Evolutionary conservation across 1,140 invertebrate species (phyloP).

Genomic region (Panulirus ornatus): DNA sequence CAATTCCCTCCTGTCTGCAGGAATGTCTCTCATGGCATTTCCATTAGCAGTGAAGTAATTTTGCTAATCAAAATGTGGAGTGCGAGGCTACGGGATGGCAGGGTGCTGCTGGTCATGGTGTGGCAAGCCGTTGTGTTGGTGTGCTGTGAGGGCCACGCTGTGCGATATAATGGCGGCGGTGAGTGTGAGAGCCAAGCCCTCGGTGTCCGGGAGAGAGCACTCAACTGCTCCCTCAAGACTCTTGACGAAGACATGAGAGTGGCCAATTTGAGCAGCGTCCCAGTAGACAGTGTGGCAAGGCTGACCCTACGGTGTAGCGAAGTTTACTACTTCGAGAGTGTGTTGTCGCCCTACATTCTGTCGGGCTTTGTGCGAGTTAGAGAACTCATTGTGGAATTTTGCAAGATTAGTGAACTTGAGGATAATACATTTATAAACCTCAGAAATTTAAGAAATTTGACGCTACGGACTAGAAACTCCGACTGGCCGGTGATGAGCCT

Average conservation of each 20-base stretch:
- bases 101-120: slow-evolving; percentile 39
- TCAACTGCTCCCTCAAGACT: slow-evolving; percentile 64
- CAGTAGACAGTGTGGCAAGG: slow-evolving; percentile 53
- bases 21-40: slow-evolving; percentile 66
- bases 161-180: slow-evolving; percentile 29
- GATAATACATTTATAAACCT: slow-evolving; percentile 86
- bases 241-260: slow-evolving; percentile 60
- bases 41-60: slow-evolving; percentile 61
- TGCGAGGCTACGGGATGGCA: slow-evolving; percentile 48
- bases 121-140: slow-evolving; percentile 33
- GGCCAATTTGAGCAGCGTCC: slow-evolving; percentile 67
- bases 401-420: slow-evolving; percentile 71
- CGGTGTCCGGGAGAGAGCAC: slow-evolving; percentile 52
- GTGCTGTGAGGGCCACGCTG: slow-evolving; percentile 34
- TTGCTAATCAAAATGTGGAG: slow-evolving; percentile 63
- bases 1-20: slow-evolving; percentile 62
- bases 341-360: slow-evolving; percentile 56
- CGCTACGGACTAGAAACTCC: slow-evolving; percentile 91
- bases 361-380: slow-evolving; percentile 66
- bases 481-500: slow-evolving; percentile 84
- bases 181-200: slow-evolving; percentile 58
- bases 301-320: slow-evolving; percentile 69
- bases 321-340: slow-evolving; percentile 58
- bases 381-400: slow-evolving; percentile 68
- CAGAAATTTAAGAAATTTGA: slow-evolving; percentile 81